Evolutionary conservation across 2,113 vertebrate genomes (phyloP).

Genomic region (Sebastes schlegelii): DNA sequence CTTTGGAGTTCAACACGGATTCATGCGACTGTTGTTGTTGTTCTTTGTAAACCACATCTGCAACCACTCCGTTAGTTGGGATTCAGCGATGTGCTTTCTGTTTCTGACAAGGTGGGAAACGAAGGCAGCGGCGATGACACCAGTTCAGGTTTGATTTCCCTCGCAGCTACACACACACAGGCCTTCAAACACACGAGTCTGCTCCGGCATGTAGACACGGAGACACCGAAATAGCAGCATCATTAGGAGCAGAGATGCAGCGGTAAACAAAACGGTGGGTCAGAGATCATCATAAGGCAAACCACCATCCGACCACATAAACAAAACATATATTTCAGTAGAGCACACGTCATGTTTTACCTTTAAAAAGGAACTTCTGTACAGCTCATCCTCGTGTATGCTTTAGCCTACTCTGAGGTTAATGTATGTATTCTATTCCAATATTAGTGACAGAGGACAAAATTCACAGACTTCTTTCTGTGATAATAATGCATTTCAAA

Average conservation of each 20-base stretch:
- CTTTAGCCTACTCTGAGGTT: no score
- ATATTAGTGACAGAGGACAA: background rate
- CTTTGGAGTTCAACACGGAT: conserved; percentile 19
- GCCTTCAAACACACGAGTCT: conserved; percentile 11
- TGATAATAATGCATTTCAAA: background rate
- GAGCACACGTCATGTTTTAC: background rate
- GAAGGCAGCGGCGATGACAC: background rate
- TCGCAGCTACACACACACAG: background rate
- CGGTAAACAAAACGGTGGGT: conserved; percentile 6
- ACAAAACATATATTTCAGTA: conserved; percentile 14
- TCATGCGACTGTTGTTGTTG: conserved; percentile 2
- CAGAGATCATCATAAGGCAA: conserved; percentile 20
- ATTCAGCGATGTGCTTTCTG: background rate
- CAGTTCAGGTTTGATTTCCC: conserved; percentile 17
- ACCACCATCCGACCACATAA: background rate
- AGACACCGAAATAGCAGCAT: conserved; percentile 24
- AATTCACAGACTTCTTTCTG: background rate
- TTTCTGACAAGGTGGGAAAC: conserved; percentile 21
- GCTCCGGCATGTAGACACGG: conserved; percentile 14
- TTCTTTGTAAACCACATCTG: conserved; percentile 1
- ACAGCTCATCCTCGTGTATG: no score
- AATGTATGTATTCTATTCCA: background rate
- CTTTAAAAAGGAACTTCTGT: no score
- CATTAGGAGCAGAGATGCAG: conserved; percentile 27
- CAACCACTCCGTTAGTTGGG: background rate